Evolutionary conservation across 2,797 vertebrate genomes (phyloP), one percentile per base, ranked within the genome.

Genomic region (Sciaenops ocellatus): DNA sequence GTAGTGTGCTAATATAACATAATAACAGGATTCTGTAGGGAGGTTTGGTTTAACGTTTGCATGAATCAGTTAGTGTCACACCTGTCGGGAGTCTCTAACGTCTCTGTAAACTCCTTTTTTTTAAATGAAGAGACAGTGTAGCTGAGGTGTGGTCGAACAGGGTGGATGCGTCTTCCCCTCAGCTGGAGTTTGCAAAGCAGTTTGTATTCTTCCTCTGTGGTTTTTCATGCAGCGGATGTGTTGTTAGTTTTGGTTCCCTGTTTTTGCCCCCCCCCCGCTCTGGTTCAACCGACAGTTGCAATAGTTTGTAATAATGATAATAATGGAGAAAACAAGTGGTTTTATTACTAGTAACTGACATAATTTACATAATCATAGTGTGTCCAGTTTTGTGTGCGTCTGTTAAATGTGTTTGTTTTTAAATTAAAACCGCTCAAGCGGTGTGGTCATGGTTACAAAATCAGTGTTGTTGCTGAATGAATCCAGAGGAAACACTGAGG

Each of bases 401-500:
- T 6, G 7, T 30, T 30, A 30, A 30, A 30, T 30, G 30, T 30
- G 30, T 38, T 9, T 38, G 34, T 38, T 38, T 9, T 38, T 38
- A 9, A 8, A 38, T 38, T 38, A 9, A 9, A 38, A 2, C 8
- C 34, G 6, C 16, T 57, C 42, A 57, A 17, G 56, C 28, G 3
- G 16, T 11, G 54, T 17, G 42, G 54, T 24, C 69, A 26, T 24
- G 3, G 24, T 46, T 54, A 20, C 0, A 6, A 9, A 47, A 22
- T 65, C 26, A 38, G 5, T n/a, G 34, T 18, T 55, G 41, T 48
- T 63, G 63, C 13, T 62, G 76, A 68, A 60, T 52, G 57, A 46
- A 68, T 51, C 20, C 56, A 64, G 60, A 79, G 80, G 55, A 83
- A 83, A 71, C 67, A 7, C 48, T 44, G 80, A 83, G 70, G 76